Evolutionary conservation across 2,113 vertebrate species (phyloP).

Genomic region (Neodontobutis hainanensis): DNA sequence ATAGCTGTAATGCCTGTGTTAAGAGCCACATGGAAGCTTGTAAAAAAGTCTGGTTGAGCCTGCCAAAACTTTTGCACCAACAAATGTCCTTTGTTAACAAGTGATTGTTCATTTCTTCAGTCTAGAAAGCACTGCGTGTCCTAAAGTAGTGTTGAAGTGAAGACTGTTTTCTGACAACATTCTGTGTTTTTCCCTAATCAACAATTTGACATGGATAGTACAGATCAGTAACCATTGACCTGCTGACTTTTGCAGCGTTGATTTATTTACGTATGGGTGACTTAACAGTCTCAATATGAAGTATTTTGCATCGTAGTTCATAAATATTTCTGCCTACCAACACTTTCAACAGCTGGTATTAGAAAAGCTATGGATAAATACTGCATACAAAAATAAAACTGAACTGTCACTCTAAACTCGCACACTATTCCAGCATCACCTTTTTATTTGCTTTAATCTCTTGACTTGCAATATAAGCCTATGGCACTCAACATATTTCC

Average conservation of each 20-base stretch:
- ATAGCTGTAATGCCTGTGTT: slow-evolving; percentile 1
- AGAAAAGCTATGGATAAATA: too few species aligned
- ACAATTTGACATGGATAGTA: too few species aligned
- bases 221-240: too few species aligned
- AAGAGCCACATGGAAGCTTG: slow-evolving; percentile 25
- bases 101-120: slow-evolving; percentile 15
- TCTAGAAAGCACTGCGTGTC: neutral
- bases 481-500: slow-evolving; percentile 69
- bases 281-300: too few species aligned
- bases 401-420: slow-evolving; percentile 4
- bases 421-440: slow-evolving; percentile 39
- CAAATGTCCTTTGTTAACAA: neutral
- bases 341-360: too few species aligned
- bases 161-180: neutral
- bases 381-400: neutral
- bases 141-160: neutral
- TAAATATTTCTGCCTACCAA: too few species aligned
- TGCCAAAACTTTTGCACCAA: slow-evolving; percentile 20
- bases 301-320: too few species aligned
- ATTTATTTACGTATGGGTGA: too few species aligned
- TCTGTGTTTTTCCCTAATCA: too few species aligned
- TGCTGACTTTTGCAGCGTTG: too few species aligned
- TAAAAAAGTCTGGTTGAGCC: slow-evolving; percentile 11
- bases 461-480: slow-evolving; percentile 62
- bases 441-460: slow-evolving; percentile 41